Base-by-base conservation (phyloP, 2,113 vertebrate genomes). In the Plotosus lineatus region DNA sequence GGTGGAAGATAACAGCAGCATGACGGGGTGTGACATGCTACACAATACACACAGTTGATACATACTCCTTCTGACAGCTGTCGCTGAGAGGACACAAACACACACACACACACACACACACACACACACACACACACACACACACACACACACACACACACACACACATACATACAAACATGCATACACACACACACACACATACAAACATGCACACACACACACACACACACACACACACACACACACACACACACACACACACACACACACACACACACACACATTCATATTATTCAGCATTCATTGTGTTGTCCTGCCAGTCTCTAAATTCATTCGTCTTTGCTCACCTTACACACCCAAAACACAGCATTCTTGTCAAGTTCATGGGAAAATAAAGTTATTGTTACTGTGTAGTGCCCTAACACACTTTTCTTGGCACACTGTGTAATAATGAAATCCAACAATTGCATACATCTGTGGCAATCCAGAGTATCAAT, bases 21-120 rank as follows among this genome's bases (percentile, higher is more conserved):
- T 84, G 79, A 87, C 82, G 85, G 85, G 48, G 36, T 78, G 86
- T 87, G 84, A 83, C 86, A 83, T 53, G 66, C 87, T 82, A 84
- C 71, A 65, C n/a, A 69, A 46, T 69, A 68, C 69, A 26, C 63
- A 44, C n/a, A 87, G 83, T 82, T 90, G 87, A 92, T 58, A 87
- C 83, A 90, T 86, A 91, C 85, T 79, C 75, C 83, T 77, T 81
- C 82, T 91, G 92, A 92, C 92, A 91, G 89, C 89, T 92, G 91
- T 90, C 91, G 90, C 14, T 79, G 42, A 79, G 61, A 66, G 7
- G 19, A 26, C 77, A 77, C 23, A 6, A 21, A 6, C 6, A 12
- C 33, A 21, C 61, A 21, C 8, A 46, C 85, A 89, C 83, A 84
- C 21, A 58, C 46, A 83, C 80, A 26, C 44, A 50, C 77, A 79